These are phyloP conservation scores for Cebidichthys violaceus DNA, from an alignment of 2,113 vertebrate species.

Conservation along the genomic window DNA sequence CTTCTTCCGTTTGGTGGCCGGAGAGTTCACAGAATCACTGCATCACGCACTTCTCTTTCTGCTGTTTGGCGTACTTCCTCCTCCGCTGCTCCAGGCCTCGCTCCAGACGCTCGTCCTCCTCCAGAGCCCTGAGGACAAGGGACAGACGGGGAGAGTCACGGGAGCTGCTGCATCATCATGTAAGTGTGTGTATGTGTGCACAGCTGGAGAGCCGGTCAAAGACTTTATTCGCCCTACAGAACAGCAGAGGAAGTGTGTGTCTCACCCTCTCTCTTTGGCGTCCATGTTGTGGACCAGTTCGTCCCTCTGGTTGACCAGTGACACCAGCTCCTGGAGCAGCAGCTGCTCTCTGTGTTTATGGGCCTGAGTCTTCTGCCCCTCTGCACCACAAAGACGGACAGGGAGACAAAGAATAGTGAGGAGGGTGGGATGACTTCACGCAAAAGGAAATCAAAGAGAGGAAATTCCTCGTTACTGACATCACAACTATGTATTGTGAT, in stretches of 20 bases:
- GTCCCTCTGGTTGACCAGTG: constrained; percentile 91
- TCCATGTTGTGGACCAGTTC: constrained; percentile 89
- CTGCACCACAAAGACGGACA: constrained; percentile 66
- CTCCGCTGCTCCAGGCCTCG: constrained; percentile 88
- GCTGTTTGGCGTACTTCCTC: constrained; percentile 84
- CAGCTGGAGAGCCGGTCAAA: neutral
- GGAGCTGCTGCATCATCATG: neutral
- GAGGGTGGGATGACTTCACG: neutral
- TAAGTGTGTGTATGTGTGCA: neutral
- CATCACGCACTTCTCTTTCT: constrained; percentile 88
- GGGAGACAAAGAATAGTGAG: neutral
- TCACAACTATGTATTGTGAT: neutral
- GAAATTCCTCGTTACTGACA: neutral
- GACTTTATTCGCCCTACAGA: neutral
- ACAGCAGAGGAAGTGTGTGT: neutral
- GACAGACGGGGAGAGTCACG: neutral
- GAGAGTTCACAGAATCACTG: constrained; percentile 77
- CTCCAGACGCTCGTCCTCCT: constrained; percentile 90
- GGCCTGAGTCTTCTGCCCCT: constrained; percentile 86
- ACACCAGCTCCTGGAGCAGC: constrained; percentile 89
- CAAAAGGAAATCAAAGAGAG: neutral
- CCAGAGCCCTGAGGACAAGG: constrained; percentile 82
- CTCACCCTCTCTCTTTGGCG: constrained; percentile 90
- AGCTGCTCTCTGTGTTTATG: constrained; percentile 89
- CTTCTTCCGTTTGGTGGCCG: neutral